A percentile compares a stretch with the other conserved stretches of the same genome.
phyloP scores from a whole-genome alignment of 2,113 vertebrate species.

The Globicephala melas region DNA sequence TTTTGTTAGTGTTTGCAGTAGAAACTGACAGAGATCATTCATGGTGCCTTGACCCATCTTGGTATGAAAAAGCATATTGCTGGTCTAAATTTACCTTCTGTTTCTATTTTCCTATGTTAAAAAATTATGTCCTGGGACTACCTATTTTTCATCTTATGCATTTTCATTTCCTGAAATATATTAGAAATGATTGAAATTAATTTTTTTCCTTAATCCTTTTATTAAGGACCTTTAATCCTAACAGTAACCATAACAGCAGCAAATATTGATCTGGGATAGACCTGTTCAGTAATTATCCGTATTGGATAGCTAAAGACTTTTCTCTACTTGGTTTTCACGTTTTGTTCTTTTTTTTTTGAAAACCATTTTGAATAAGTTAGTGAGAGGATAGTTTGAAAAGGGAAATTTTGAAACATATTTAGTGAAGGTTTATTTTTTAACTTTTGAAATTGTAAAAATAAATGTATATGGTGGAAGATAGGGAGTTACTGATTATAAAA shows the following conservation, averaged over 20 bases:
- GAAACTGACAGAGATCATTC: not conserved
- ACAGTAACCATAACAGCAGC: not conserved
- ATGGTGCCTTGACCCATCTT: not conserved
- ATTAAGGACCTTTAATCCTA: not conserved
- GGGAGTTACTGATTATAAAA: not conserved
- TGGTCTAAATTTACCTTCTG: conserved; percentile 2
- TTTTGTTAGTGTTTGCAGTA: not conserved
- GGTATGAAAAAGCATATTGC: not conserved
- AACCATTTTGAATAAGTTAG: not conserved
- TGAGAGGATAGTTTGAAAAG: conserved; percentile 15
- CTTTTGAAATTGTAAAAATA: conserved; percentile 1
- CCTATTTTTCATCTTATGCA: not conserved
- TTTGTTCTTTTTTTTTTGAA: conserved; percentile 7
- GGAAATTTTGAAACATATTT: conserved; percentile 8
- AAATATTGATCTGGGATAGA: not conserved
- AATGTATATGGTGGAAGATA: not conserved
- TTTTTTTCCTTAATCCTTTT: not conserved
- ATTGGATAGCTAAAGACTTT: not conserved
- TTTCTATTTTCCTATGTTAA: conserved; percentile 14
- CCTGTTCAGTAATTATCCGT: not conserved
- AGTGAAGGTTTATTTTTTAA: not conserved
- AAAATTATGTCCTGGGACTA: not conserved
- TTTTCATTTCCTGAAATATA: conserved; percentile 30
- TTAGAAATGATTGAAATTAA: not conserved
- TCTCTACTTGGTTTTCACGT: not conserved